Evolutionary conservation across 2,888 invertebrate species (phyloP).

Genomic region (Noctua fimbriata): DNA sequence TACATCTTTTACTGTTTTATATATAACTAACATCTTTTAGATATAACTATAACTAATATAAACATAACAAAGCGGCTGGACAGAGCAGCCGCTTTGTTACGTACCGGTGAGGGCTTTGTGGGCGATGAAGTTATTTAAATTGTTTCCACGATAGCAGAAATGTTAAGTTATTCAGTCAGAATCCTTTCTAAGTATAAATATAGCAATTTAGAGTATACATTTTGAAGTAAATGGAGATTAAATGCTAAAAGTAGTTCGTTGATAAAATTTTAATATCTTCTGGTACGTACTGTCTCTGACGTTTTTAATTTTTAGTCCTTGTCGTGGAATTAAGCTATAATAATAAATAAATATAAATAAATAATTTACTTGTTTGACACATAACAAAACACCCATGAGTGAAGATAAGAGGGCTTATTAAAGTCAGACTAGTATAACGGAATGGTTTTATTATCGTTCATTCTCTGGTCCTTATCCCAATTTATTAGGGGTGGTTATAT

Average conservation of each 20-base stretch:
- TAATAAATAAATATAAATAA: too few relatives aligned
- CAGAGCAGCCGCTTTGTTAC: slow-evolving; percentile 70
- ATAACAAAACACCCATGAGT: too few relatives aligned
- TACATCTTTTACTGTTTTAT: too few relatives aligned
- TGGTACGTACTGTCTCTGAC: background rate
- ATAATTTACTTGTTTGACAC: background rate
- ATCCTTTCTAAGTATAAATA: slow-evolving; percentile 32
- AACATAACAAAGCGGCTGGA: too few relatives aligned
- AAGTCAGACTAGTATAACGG: background rate
- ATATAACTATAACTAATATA: too few relatives aligned
- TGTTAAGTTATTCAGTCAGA: slow-evolving; percentile 39
- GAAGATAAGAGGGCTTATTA: background rate
- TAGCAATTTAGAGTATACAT: background rate
- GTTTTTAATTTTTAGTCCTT: background rate
- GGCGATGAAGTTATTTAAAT: slow-evolving; percentile 34
- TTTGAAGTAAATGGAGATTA: background rate
- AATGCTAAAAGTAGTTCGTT: background rate
- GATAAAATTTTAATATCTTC: background rate
- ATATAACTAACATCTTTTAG: too few relatives aligned
- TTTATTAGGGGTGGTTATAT: too few relatives aligned
- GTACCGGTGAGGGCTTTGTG: slow-evolving; percentile 47
- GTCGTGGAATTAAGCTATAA: background rate
- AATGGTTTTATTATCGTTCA: too few relatives aligned
- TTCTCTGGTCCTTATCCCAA: too few relatives aligned
- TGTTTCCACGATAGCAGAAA: slow-evolving; percentile 18